Evolutionary conservation across 2,113 vertebrate genomes (phyloP).

Genomic region (Cygnus buccinator): DNA sequence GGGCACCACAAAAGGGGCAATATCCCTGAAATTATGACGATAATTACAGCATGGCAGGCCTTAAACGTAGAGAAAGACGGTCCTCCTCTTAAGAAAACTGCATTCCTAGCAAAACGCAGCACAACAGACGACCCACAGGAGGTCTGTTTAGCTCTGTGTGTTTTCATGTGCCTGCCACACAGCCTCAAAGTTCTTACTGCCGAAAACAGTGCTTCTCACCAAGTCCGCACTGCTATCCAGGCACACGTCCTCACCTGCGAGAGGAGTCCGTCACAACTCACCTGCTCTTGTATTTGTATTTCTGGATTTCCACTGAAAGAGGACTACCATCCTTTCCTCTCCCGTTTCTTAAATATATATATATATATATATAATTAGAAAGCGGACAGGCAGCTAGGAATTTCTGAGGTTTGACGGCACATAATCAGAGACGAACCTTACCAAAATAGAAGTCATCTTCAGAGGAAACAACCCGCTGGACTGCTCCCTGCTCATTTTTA

Average conservation of each 20-base stretch:
- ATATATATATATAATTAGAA: neutral
- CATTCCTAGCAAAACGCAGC: neutral
- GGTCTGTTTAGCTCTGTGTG: neutral
- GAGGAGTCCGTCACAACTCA: neutral
- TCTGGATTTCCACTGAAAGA: neutral
- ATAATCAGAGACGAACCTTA: neutral
- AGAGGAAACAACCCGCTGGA: neutral
- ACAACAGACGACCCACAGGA: neutral
- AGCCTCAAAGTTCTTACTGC: neutral
- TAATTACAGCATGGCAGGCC: neutral
- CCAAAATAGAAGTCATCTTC: slow-evolving; percentile 7
- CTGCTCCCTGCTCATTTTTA: neutral
- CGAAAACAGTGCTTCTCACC: neutral
- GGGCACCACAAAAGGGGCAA: neutral
- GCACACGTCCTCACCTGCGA: neutral
- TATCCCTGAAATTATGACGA: neutral
- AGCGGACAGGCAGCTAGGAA: neutral
- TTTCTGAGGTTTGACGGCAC: slow-evolving; percentile 31
- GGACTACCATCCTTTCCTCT: neutral
- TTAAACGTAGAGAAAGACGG: neutral
- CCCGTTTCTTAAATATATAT: neutral
- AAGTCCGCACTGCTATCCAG: neutral
- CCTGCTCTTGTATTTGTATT: neutral
- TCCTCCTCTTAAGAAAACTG: neutral
- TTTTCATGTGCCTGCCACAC: neutral